Conservation (phyloP, 2,888 invertebrate genomes). For the Dysmachus trigonus region DNA sequence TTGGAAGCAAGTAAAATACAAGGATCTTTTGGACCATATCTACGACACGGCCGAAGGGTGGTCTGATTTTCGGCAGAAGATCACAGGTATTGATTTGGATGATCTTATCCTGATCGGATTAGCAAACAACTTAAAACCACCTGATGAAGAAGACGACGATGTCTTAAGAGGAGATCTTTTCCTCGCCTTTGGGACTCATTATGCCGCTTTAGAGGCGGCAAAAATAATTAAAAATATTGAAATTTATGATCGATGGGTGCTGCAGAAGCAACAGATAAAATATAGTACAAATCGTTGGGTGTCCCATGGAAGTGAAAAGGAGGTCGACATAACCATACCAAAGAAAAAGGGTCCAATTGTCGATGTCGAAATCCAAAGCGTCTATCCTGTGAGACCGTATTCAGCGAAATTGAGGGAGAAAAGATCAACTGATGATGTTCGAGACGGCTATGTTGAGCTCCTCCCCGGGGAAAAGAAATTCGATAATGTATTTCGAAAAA, state of each 20-base stretch:
- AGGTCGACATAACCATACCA: constrained; percentile 68
- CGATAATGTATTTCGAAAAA: constrained; percentile 67
- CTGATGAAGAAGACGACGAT: constrained; percentile 63
- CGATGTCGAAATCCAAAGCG: constrained; percentile 74
- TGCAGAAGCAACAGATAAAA: constrained; percentile 70
- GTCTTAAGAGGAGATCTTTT: constrained; percentile 70
- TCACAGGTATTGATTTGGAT: constrained; percentile 54
- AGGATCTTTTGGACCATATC: constrained; percentile 71
- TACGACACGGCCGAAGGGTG: constrained; percentile 46
- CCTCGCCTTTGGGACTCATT: constrained; percentile 71
- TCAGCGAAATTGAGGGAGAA: constrained; percentile 66
- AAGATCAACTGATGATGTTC: constrained; percentile 68
- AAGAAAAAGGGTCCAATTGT: constrained; percentile 69
- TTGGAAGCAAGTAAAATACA: constrained; percentile 74
- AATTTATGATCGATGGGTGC: constrained; percentile 61
- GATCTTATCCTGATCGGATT: constrained; percentile 58
- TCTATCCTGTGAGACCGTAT: constrained; percentile 67
- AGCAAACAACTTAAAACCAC: constrained; percentile 58
- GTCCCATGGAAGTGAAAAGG: constrained; percentile 72
- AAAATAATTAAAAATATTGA: constrained; percentile 67
- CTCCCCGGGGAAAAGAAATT: constrained; percentile 68
- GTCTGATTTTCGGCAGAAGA: background rate
- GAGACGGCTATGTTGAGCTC: constrained; percentile 77
- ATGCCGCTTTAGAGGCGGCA: constrained; percentile 60
- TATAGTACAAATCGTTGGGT: constrained; percentile 67